Evolutionary conservation across 2,797 vertebrate genomes (phyloP), one percentile per base, ranked within the genome.

Genomic region (Premnoplex brunnescens): DNA sequence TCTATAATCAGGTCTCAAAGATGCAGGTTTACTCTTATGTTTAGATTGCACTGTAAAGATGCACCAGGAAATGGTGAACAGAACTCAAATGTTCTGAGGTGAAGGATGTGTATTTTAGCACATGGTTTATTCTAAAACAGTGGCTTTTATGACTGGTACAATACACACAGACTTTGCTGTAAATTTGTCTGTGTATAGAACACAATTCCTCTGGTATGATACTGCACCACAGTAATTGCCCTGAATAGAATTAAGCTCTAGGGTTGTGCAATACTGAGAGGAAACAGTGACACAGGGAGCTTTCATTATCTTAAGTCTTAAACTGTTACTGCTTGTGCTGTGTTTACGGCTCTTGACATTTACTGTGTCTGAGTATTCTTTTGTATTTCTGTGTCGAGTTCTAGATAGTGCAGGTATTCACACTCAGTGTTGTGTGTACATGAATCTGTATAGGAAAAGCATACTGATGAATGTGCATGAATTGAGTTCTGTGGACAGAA

Each of bases 401-500:
- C 37, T 39, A 68, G 44, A 12, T 36, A 44, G 17, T 23, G 20
- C 32, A 44, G 32, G 32, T 69, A 73, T 60, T 36, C 16, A 37
- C 30, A 11, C 0, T 0, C 23, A 34, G 12, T 5, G 3, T 34
- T 30, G 8, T 44, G 20, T 36, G 14, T 74, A 30, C 2, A 0
- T 72, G 34, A 30, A 68, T 89, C n/a, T 72, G 15, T 48, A 21
- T 9, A 36, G 72, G 64, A 59, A 41, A 59, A 24, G 8, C 32
- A n/a, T 11, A 13, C 15, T 6, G 1, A 4, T 54, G 22, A 58
- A 3, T 26, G 20, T 54, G 22, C 8, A 6, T 26, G 26, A 78
- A 41, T 30, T 0, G 1, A 39, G 27, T 83, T 86, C 34, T 67
- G 9, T 43, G 39, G 24, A 8, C 30, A 69, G 32, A 83, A 74